Evolutionary conservation across 1,140 invertebrate genomes (phyloP).

Genomic region (Megalopta genalis): DNA sequence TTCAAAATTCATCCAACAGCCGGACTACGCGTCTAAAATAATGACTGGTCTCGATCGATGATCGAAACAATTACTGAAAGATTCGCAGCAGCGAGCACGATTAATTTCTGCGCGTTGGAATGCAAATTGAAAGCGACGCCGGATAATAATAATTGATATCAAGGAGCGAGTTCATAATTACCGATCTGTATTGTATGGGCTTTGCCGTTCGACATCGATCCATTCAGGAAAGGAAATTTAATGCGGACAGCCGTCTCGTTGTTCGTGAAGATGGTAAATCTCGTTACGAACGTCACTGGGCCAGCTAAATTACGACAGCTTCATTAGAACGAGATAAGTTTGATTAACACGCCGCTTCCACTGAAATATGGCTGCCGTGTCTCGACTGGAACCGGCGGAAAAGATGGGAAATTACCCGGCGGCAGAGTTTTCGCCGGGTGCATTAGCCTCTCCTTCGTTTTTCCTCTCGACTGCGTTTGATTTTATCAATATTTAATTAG

Average conservation of each 20-base stretch:
- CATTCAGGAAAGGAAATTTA: constrained; percentile 1
- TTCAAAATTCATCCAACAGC: too few relatives aligned
- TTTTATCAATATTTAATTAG: not conserved
- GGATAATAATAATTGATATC: too few relatives aligned
- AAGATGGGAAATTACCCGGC: not conserved
- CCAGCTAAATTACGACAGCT: constrained; percentile 22
- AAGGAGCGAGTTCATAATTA: not conserved
- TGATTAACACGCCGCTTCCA: constrained; percentile 24
- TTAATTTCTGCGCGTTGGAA: not conserved
- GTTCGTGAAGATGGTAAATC: not conserved
- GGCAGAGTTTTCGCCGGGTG: not conserved
- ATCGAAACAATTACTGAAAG: too few relatives aligned
- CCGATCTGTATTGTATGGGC: not conserved
- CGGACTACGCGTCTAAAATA: too few relatives aligned
- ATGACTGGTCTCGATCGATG: too few relatives aligned
- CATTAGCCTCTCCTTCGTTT: not conserved
- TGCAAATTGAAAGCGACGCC: too few relatives aligned
- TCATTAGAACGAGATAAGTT: constrained; percentile 35
- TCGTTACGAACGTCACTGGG: constrained; percentile 1
- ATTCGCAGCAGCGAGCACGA: too few relatives aligned
- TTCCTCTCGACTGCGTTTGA: not conserved
- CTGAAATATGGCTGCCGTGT: constrained; percentile 4
- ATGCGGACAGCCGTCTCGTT: not conserved
- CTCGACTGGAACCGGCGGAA: not conserved
- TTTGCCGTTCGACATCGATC: constrained; percentile 1